Evolutionary conservation across 2,888 invertebrate genomes (phyloP).

Genomic region (Oscheius sp.): DNA sequence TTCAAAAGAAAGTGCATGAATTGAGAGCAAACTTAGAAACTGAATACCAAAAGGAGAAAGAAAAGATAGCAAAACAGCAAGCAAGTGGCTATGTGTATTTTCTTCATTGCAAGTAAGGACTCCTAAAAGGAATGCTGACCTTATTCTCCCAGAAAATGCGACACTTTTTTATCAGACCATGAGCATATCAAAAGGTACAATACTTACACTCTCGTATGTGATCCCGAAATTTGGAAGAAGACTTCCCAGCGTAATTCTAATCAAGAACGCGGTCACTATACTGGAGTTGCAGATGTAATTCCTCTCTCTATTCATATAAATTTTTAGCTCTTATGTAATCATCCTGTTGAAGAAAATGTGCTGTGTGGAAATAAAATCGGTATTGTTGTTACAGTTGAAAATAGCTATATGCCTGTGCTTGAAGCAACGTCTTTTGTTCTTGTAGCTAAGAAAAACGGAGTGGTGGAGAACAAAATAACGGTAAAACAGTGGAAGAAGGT

Average conservation of each 20-base stretch:
- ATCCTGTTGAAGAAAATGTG: neutral
- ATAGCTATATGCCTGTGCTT: conserved; percentile 8
- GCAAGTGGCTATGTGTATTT: conserved; percentile 8
- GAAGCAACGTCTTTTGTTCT: neutral
- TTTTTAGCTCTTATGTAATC: neutral
- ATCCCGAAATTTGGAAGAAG: conserved; percentile 35
- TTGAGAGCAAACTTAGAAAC: too few species aligned
- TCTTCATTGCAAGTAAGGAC: conserved; percentile 31
- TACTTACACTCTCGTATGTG: conserved; percentile 36
- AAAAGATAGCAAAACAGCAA: neutral
- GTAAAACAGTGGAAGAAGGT: conserved; percentile 9
- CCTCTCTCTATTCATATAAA: neutral
- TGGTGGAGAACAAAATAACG: neutral
- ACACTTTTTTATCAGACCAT: conserved; percentile 20
- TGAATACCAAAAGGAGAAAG: neutral
- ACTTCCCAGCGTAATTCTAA: neutral
- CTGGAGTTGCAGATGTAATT: neutral
- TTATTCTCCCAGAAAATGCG: conserved; percentile 41
- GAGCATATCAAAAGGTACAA: conserved; percentile 26
- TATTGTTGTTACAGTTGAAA: neutral
- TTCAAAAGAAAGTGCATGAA: too few species aligned
- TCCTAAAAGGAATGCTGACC: too few species aligned
- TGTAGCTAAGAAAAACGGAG: neutral
- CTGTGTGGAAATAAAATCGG: conserved; percentile 14
- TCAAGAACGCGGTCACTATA: neutral